Conservation (phyloP, 2,113 vertebrate species). For the Cyphotilapia sp. region DNA sequence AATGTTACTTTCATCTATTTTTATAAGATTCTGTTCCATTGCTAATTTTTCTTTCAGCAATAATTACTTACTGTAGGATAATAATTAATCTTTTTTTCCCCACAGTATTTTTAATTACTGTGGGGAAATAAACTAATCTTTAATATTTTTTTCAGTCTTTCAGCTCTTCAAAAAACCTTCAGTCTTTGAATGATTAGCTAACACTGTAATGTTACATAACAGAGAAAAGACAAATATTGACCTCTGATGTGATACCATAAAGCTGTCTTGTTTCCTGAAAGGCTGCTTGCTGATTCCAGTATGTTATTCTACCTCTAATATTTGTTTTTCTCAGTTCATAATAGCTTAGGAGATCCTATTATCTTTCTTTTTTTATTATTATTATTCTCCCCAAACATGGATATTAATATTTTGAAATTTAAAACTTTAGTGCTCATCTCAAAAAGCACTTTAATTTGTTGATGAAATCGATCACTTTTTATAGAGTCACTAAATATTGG, state of each 20-base stretch:
- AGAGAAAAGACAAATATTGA: background rate
- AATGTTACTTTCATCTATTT: background rate
- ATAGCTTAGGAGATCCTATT: background rate
- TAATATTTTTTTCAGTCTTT: background rate
- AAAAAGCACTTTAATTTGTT: background rate
- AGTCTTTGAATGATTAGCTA: background rate
- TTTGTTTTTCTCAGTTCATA: background rate
- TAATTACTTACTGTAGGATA: background rate
- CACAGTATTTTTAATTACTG: background rate
- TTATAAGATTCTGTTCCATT: background rate
- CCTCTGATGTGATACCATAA: background rate
- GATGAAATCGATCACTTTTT: background rate
- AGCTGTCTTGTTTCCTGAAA: background rate
- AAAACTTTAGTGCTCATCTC: background rate
- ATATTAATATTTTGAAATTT: background rate
- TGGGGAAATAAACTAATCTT: background rate
- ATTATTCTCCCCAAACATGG: background rate
- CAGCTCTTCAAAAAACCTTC: background rate
- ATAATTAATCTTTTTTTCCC: background rate
- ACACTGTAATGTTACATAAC: background rate
- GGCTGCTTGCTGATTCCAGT: background rate
- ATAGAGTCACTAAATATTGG: background rate
- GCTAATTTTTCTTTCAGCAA: background rate
- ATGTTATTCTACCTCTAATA: background rate
- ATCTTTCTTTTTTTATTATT: background rate